Evolutionary conservation across 92 coral and sea anemone species (phyloP).

Genomic region (Parazoanthus swiftii): DNA sequence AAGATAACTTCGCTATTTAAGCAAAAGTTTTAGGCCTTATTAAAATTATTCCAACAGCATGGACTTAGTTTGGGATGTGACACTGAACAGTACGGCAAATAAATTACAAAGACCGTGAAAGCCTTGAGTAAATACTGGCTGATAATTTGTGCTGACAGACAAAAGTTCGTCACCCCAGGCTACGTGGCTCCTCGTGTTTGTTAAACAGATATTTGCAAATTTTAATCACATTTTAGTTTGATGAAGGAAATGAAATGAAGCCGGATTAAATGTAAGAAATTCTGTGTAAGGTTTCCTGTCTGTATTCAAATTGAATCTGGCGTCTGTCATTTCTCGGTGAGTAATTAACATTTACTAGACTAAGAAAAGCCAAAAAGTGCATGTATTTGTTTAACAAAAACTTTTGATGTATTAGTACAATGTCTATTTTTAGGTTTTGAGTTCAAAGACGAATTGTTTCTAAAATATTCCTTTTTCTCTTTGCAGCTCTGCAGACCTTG

Average conservation of each 20-base stretch:
- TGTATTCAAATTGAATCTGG: neutral
- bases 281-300: constrained; percentile 29
- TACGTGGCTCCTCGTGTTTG: constrained; percentile 29
- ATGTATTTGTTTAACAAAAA: neutral
- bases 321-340: neutral
- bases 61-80: neutral
- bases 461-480: too few species aligned
- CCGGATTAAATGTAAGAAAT: constrained; percentile 31
- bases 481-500: neutral
- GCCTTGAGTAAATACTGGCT: constrained; percentile 8
- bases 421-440: neutral
- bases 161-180: constrained; percentile 27
- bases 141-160: constrained; percentile 29
- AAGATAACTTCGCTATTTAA: neutral
- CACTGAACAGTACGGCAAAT: neutral
- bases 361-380: neutral
- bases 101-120: neutral
- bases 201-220: constrained; percentile 35
- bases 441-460: neutral
- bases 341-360: neutral
- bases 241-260: constrained; percentile 39
- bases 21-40: neutral
- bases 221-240: constrained; percentile 31
- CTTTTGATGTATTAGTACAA: constrained; percentile 17
- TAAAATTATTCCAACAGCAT: neutral